Conservation (phyloP, 1,140 invertebrate species). For the Drosophila pallidifrons region DNA sequence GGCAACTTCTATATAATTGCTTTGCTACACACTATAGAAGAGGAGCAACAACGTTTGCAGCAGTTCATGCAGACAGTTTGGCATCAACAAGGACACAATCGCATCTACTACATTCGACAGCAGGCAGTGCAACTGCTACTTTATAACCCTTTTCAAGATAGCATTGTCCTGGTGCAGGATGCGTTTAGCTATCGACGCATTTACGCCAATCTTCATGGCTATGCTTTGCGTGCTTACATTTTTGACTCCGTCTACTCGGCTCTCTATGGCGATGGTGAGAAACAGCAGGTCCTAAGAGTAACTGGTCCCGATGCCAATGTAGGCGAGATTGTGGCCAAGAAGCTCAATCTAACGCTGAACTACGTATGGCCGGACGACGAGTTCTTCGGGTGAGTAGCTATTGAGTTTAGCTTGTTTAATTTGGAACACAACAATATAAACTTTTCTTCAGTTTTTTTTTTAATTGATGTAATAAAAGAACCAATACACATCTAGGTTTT, state of each 20-base stretch:
- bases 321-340: slow-evolving; percentile 51
- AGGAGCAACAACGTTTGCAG: slow-evolving; percentile 9
- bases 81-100: slow-evolving; percentile 53
- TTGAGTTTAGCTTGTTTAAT: too few relatives aligned
- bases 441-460: too few relatives aligned
- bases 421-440: too few relatives aligned
- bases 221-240: slow-evolving; percentile 70
- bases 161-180: slow-evolving; percentile 13
- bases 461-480: too few relatives aligned
- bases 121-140: slow-evolving; percentile 38
- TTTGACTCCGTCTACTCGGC: slow-evolving; percentile 77
- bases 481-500: too few relatives aligned
- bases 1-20: slow-evolving; percentile 54
- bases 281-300: slow-evolving; percentile 38
- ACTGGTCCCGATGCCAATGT: slow-evolving; percentile 70
- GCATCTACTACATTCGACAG: slow-evolving; percentile 61
- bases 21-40: not conserved
- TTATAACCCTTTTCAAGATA: slow-evolving; percentile 67
- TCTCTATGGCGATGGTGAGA: slow-evolving; percentile 41
- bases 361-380: slow-evolving; percentile 70
- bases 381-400: slow-evolving; percentile 74
- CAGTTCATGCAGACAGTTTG: slow-evolving; percentile 55
- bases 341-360: slow-evolving; percentile 70
- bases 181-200: slow-evolving; percentile 37
- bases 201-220: slow-evolving; percentile 65